phyloP scores from a whole-genome alignment of 2,888 invertebrate species.

The Arrhopalites spinosus region DNA sequence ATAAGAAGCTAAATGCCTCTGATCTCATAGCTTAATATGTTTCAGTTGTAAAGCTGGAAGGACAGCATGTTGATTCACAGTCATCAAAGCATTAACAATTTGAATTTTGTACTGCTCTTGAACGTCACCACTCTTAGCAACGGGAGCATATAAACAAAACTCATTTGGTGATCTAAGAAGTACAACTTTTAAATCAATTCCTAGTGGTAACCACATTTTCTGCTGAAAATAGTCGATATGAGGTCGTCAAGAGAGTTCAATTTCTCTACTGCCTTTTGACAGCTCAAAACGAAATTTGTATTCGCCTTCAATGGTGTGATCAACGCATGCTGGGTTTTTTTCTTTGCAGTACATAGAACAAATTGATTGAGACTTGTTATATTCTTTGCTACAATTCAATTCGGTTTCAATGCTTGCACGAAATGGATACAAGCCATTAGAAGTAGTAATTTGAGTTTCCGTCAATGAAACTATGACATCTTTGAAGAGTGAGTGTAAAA shows the following conservation, averaged over 20 bases:
- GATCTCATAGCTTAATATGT: slow-evolving; percentile 34
- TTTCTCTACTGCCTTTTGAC: slow-evolving; percentile 20
- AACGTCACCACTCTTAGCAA: background rate
- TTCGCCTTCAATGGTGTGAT: slow-evolving; percentile 1
- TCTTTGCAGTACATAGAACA: slow-evolving; percentile 36
- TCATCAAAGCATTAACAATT: slow-evolving; percentile 34
- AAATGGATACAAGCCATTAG: slow-evolving; percentile 1
- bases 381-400: slow-evolving; percentile 14
- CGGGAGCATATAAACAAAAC: slow-evolving; percentile 27
- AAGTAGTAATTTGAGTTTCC: slow-evolving; percentile 6
- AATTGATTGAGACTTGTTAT: slow-evolving; percentile 26
- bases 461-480: slow-evolving; percentile 30
- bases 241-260: slow-evolving; percentile 41
- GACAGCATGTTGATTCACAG: slow-evolving; percentile 26
- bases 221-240: slow-evolving; percentile 34
- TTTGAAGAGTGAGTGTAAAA: slow-evolving; percentile 36
- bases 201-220: slow-evolving; percentile 36
- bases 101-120: slow-evolving; percentile 5
- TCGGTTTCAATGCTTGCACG: slow-evolving; percentile 9
- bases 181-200: slow-evolving; percentile 36
- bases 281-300: slow-evolving; percentile 23
- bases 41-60: slow-evolving; percentile 29
- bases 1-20: slow-evolving; percentile 7
- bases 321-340: slow-evolving; percentile 28
- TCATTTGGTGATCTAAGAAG: slow-evolving; percentile 28